These are phyloP conservation scores for Syngnathus typhle DNA, from an alignment of 2,113 vertebrate genomes.

Conservation along the genomic window DNA sequence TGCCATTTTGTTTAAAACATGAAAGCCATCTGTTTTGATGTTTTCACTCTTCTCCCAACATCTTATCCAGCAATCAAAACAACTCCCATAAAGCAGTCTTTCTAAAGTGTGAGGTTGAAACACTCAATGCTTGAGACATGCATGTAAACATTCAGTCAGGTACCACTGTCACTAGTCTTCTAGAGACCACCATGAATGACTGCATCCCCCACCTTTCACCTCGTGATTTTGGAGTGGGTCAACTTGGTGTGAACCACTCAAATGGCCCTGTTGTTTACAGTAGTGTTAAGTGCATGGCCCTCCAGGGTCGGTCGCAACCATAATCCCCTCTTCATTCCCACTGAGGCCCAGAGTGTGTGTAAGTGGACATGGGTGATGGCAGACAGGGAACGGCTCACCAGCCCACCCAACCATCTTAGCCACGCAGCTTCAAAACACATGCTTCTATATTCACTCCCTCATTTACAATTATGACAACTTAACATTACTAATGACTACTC, in stretches of 20 bases:
- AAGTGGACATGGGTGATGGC: slow-evolving; percentile 68
- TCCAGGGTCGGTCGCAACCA: slow-evolving; percentile 63
- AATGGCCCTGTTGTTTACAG: slow-evolving; percentile 64
- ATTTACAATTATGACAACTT: not conserved
- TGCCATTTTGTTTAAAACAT: not conserved
- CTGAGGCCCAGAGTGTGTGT: slow-evolving; percentile 57
- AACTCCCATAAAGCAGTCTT: not conserved
- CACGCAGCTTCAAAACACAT: slow-evolving; percentile 21
- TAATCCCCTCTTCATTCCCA: slow-evolving; percentile 70
- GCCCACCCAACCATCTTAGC: slow-evolving; percentile 30
- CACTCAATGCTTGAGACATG: not conserved
- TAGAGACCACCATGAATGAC: not conserved
- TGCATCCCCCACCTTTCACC: slow-evolving; percentile 27
- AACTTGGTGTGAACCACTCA: slow-evolving; percentile 47
- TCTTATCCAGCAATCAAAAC: not conserved
- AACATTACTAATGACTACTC: not conserved
- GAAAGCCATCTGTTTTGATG: not conserved
- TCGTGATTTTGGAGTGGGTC: slow-evolving; percentile 27
- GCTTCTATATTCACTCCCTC: not conserved
- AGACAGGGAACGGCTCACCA: slow-evolving; percentile 58
- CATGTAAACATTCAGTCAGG: not conserved
- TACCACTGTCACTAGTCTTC: slow-evolving; percentile 4
- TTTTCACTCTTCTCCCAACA: not conserved
- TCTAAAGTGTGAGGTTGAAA: not conserved
- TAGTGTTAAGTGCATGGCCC: slow-evolving; percentile 64